Evolutionary conservation across 2,113 vertebrate species (phyloP).

Genomic region (Crotophaga sulcirostris): DNA sequence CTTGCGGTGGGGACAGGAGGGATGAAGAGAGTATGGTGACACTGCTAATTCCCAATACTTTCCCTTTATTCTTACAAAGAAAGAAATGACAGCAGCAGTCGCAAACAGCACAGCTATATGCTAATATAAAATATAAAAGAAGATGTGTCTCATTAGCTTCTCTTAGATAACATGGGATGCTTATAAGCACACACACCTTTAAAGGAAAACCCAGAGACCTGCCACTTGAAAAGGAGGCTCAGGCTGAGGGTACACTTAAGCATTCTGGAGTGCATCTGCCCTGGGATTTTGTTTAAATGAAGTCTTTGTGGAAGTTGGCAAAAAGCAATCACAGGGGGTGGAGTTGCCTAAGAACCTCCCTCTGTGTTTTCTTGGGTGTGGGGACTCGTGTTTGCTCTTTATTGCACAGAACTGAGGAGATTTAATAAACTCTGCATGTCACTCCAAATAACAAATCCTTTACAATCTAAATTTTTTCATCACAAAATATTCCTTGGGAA

Average conservation of each 20-base stretch:
- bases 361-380: constrained; percentile 31
- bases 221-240: neutral
- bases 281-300: constrained; percentile 34
- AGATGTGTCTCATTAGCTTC: neutral
- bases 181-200: neutral
- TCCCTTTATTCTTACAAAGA: neutral
- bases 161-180: neutral
- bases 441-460: neutral
- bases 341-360: neutral
- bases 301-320: neutral
- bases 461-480: neutral
- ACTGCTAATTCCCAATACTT: neutral
- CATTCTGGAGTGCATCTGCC: neutral
- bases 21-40: neutral
- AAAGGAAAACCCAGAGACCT: neutral
- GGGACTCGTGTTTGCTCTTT: neutral
- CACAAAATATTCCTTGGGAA: neutral
- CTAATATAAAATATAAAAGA: neutral
- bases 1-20: neutral
- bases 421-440: neutral
- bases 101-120: neutral
- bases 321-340: neutral
- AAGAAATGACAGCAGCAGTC: neutral
- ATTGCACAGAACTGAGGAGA: neutral
- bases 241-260: neutral